Evolutionary conservation across 2,888 invertebrate genomes (phyloP), one percentile per base, ranked within the genome.

Genomic region (Agrenia bidenticulata): DNA sequence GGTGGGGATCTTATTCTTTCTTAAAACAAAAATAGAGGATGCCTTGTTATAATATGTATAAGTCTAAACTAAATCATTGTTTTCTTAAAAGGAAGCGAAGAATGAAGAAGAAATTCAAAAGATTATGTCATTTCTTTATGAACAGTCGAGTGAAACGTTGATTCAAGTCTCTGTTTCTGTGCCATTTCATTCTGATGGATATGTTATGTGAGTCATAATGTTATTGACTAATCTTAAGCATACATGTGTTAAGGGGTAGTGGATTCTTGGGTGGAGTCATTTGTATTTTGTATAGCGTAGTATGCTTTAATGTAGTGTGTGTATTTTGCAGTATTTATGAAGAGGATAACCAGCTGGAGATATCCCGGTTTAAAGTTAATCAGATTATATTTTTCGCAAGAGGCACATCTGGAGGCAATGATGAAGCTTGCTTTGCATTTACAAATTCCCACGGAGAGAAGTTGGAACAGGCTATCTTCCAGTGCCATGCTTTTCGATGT

Each of bases 401-500:
- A 56, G 98, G 98, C 7, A 86, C 88, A 37, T 85, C 87, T 13
- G 89, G 89, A 54, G 88, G 90, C 21, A 83, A 86, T 0, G 95
- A 96, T 77, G 88, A 89, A 0, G 87, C 92, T n/a, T 98, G 98
- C 81, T 98, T 98, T 83, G 97, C 97, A 9, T 97, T 98, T 82
- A 97, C 97, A 0, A 96, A 94, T 88, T 90, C 94, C 55, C 94
- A 94, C 79, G 95, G 95, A 0, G 92, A 93, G 77, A 89, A 89
- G 37, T 86, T 87, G 75, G 92, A 92, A 81, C 88, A 89, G 1
- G 89, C 92, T 54, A 88, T 96, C 69, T 96, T 95, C 81, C 92
- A 96, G 81, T 98, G 98, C 83, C 97, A 98, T 82, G 94, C 95
- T 55, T 99, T 98, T 82, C 87, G 95, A 65, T 97, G 96, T 81